These are phyloP conservation scores for Periparus ater DNA, from an alignment of 2,797 vertebrate species.

Conservation along the genomic window DNA sequence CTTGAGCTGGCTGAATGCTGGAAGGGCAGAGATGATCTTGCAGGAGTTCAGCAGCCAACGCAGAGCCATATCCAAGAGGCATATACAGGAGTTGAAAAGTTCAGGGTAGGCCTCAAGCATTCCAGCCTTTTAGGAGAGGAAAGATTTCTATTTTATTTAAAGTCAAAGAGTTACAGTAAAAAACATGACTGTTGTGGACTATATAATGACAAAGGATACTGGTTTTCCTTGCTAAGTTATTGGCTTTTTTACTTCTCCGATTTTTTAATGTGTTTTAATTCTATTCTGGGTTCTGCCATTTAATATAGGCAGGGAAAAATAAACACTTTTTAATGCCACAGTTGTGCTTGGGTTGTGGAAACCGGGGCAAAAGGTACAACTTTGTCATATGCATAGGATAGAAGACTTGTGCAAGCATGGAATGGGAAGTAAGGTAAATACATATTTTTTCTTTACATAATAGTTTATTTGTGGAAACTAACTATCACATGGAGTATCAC, in stretches of 20 bases:
- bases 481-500: neutral
- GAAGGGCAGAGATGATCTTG: neutral
- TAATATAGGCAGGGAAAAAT: neutral
- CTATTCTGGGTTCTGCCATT: neutral
- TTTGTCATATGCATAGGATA: neutral
- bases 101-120: slow-evolving; percentile 33
- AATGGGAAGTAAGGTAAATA: neutral
- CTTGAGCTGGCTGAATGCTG: neutral
- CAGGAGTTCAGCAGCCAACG: neutral
- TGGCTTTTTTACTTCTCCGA: neutral
- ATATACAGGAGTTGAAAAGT: slow-evolving; percentile 56
- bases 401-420: neutral
- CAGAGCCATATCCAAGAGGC: neutral
- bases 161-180: neutral
- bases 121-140: neutral
- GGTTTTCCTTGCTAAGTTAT: neutral
- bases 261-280: neutral
- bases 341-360: neutral
- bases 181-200: neutral
- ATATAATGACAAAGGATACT: neutral
- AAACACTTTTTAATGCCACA: neutral
- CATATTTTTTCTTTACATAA: neutral
- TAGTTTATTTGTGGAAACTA: neutral
- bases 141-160: neutral
- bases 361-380: neutral